Percentiles rank a stretch among this genome's conserved stretches.
phyloP scores from a whole-genome alignment of 35 echinoderm and acorn worm genomes.

The Ptychodera flava region DNA sequence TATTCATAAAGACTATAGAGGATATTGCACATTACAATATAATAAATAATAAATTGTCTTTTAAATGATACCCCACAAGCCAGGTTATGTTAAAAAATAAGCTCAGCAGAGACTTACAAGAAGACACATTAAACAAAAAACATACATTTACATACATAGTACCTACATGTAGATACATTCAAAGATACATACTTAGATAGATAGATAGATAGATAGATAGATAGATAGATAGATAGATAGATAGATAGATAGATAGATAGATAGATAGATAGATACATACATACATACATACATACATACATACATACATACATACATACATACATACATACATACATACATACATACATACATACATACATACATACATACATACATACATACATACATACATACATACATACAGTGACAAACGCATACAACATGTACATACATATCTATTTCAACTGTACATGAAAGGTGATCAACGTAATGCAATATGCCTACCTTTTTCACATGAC shows the following conservation, averaged over 20 bases:
- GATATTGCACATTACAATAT: no score
- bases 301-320: background rate
- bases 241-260: background rate
- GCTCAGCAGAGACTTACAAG: no score
- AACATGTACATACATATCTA: background rate
- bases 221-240: background rate
- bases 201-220: background rate
- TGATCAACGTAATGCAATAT: no score
- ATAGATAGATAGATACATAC: background rate
- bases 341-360: background rate
- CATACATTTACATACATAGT: background rate
- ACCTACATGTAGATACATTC: background rate
- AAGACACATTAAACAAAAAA: no score
- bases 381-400: background rate
- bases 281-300: conserved; percentile 2
- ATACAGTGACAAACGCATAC: background rate
- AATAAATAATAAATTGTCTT: no score
- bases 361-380: conserved; percentile 2
- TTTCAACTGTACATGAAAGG: no score
- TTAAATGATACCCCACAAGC: no score
- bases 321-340: background rate
- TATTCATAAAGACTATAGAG: no score
- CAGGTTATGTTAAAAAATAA: no score
- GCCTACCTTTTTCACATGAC: no score
- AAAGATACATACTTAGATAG: background rate